Evolutionary conservation across 1,140 invertebrate genomes (phyloP).

Genomic region (Ditylenchus dipsaci): DNA sequence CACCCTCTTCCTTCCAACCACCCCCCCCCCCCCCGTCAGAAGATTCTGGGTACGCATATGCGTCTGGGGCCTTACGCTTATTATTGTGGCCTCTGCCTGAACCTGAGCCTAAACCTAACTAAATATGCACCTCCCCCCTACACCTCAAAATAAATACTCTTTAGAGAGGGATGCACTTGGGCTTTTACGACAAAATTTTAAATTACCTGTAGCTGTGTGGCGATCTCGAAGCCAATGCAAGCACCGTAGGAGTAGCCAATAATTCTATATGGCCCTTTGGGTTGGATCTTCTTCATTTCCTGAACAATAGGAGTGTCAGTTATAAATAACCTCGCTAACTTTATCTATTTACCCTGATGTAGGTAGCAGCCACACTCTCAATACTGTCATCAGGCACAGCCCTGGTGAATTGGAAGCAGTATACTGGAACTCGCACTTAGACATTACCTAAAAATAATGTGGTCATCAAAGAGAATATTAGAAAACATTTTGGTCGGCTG

Average conservation of each 20-base stretch:
- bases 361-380: slow-evolving; percentile 71
- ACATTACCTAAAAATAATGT: slow-evolving; percentile 58
- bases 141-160: too few relatives aligned
- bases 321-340: background rate
- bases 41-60: too few relatives aligned
- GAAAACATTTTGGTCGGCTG: too few relatives aligned
- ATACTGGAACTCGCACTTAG: slow-evolving; percentile 71
- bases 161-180: too few relatives aligned
- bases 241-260: slow-evolving; percentile 90
- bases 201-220: slow-evolving; percentile 69
- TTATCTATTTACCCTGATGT: slow-evolving; percentile 65
- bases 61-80: too few relatives aligned
- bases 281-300: slow-evolving; percentile 73
- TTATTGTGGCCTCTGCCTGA: too few relatives aligned
- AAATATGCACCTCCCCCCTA: too few relatives aligned
- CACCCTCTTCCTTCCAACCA: too few relatives aligned
- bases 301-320: slow-evolving; percentile 45
- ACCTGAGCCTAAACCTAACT: too few relatives aligned
- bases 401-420: slow-evolving; percentile 79
- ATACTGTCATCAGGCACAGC: slow-evolving; percentile 72
- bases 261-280: slow-evolving; percentile 75
- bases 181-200: too few relatives aligned
- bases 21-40: too few relatives aligned
- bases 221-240: slow-evolving; percentile 86
- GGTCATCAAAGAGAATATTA: too few relatives aligned